Base-by-base conservation (phyloP, 2,888 invertebrate genomes). In the Drosophila vallismaia region DNA sequence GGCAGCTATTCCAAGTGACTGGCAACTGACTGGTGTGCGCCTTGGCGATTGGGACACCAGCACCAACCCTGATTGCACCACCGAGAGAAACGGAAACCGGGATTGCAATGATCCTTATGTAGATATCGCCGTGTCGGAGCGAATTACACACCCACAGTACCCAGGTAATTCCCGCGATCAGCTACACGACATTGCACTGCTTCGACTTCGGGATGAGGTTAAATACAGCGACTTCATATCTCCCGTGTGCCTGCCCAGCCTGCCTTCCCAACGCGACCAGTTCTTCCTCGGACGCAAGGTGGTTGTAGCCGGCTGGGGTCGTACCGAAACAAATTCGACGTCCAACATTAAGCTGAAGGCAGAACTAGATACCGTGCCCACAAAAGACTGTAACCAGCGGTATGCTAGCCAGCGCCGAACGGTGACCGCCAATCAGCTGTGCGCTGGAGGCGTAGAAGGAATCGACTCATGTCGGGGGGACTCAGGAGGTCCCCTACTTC, bases 171-270 rank as follows among this genome's bases (percentile, higher is more conserved):
- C 93, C 51, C 79, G 79, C 0, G 93, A 94, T 81, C 95, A 95
- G 76, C 92, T 92, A 12, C 91, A 95, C 83, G 96, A 96, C 84
- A 95, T 96, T 48, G 96, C 95, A 0, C 90, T 96, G 12, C 81
- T 96, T 36, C 93, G 96, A 50, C 91, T 96, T 3, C 77, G 91
- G 0, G 86, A 89, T 1, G 88, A 93, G 10, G 94, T 94, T 0
- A 29, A 80, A 0, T 94, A 92, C 76, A 93, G 92, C 59, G 93
- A 92, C 77, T 94, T 89, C 71, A 79, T 94, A n/a, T 91, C 92
- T 42, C 94, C 95, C 0, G 93, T 95, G 42, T 95, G 95, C 75
- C 81, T 95, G 24, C 94, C 94, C 3, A 75, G 82, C 5, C 79
- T 74, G 9, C 44, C 80, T 0, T 55, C 77, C 0, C 77, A 91